Evolutionary conservation across 2,888 invertebrate species (phyloP).

Genomic region (Agrotis exclamationis): DNA sequence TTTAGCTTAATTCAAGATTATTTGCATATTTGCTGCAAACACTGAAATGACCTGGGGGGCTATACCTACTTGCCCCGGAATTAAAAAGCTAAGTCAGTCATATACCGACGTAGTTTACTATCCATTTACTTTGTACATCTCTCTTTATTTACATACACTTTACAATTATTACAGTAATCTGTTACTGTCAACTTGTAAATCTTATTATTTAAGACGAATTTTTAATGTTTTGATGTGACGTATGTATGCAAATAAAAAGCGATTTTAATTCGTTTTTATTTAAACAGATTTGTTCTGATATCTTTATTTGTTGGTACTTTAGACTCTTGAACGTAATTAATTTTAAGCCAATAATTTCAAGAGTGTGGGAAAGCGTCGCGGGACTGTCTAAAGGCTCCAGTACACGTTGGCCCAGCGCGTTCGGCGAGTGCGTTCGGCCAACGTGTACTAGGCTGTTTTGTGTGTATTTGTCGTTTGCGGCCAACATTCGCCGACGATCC

Average conservation of each 20-base stretch:
- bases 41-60: background rate
- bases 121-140: constrained; percentile 8
- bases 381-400: no score
- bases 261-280: constrained; percentile 16
- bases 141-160: constrained; percentile 9
- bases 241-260: constrained; percentile 6
- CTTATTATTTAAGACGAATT: constrained; percentile 29
- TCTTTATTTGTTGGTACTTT: constrained; percentile 7
- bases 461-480: no score
- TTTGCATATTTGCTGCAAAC: background rate
- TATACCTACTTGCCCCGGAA: background rate
- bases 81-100: constrained; percentile 3
- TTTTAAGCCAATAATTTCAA: background rate
- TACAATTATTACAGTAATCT: constrained; percentile 44
- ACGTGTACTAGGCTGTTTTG: no score
- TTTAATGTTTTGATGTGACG: constrained; percentile 21
- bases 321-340: background rate
- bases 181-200: constrained; percentile 42
- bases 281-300: constrained; percentile 9
- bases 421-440: no score
- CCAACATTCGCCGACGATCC: no score
- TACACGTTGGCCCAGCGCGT: no score
- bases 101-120: constrained; percentile 1
- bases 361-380: background rate
- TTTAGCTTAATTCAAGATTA: background rate